These are phyloP conservation scores for Grantiella picta DNA, from an alignment of 2,113 vertebrate genomes.

Conservation along the genomic window DNA sequence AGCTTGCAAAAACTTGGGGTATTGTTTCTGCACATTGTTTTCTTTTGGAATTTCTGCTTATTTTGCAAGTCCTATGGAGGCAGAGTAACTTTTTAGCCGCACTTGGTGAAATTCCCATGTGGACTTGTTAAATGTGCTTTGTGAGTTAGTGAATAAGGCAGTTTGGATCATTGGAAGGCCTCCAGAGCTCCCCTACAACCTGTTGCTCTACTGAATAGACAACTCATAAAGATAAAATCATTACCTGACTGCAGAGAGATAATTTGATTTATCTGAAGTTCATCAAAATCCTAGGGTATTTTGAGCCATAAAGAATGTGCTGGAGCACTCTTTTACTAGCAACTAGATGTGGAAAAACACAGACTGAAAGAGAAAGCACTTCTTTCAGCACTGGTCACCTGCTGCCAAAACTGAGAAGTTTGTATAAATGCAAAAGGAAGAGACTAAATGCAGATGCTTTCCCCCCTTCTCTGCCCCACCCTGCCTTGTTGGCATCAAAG, in stretches of 20 bases:
- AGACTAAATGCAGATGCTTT: neutral
- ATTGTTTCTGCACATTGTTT: neutral
- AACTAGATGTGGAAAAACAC: neutral
- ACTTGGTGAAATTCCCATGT: neutral
- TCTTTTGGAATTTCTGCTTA: neutral
- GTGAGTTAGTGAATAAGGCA: neutral
- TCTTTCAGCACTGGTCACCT: neutral
- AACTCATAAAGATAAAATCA: neutral
- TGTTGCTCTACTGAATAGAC: neutral
- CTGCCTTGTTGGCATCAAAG: neutral
- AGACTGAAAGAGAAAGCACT: neutral
- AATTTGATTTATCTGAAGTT: neutral
- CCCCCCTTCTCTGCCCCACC: fast-evolving
- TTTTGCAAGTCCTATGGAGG: neutral
- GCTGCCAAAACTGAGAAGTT: neutral
- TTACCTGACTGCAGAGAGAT: neutral
- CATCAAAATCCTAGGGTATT: neutral
- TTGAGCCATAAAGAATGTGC: neutral
- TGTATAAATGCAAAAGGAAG: neutral
- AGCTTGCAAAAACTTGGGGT: neutral
- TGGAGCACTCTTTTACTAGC: neutral
- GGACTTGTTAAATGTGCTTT: neutral
- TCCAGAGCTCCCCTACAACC: neutral
- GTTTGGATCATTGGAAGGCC: neutral
- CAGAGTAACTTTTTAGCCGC: neutral